Base-by-base conservation (phyloP, 92 coral and sea anemone genomes). In the Phenganax subtilis region DNA sequence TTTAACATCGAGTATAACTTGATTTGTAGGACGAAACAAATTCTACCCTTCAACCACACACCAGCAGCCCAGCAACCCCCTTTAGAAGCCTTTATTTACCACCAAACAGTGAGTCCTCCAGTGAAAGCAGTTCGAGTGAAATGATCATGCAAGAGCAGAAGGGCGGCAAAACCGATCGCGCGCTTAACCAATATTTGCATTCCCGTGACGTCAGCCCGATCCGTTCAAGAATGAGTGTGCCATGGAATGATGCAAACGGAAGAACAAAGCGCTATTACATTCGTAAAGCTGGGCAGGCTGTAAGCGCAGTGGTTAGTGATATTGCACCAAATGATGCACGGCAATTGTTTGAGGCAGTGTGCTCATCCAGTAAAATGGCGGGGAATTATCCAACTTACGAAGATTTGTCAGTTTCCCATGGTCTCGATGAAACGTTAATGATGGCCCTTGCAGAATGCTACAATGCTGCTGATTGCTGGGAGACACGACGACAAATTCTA, bases 401-500 rank as follows among this genome's bases (percentile, higher is more conserved):
- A 31, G 85, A 84, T 54, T 53, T 80, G 71, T 67, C 61, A 25
- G 86, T 54, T 9, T 88, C 71, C 44, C 86, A 77, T 15, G 63
- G 81, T 51, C 82, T 87, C 12, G 89, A 85, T 30, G 81, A 56
- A 56, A 88, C 90, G 79, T 84, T 90, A 75, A 79, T 87, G 89
- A 77, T 81, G 85, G 88, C 93, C 78, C 90, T 90, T 83, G 76
- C 84, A 66, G 89, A 90, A 71, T 90, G 93, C 80, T 90, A 90
- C 51, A 79, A 75, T 25, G 89, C 76, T 75, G 86, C 91, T 77
- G 82, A 76, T 63, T 11, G 64, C 81, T 88, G 93, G 93, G 93
- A 86, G 86, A 80, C 84, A 57, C 93, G 88, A 17, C 90, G 87
- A 76, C 89, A 87, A 76, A 87, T 89, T 44, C 88, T 87, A 54